A percentile compares a stretch with the other conserved stretches of the same genome.
These are phyloP conservation scores for Siniperca chuatsi DNA, from an alignment of 2,113 vertebrate genomes.

Conservation along the genomic window DNA sequence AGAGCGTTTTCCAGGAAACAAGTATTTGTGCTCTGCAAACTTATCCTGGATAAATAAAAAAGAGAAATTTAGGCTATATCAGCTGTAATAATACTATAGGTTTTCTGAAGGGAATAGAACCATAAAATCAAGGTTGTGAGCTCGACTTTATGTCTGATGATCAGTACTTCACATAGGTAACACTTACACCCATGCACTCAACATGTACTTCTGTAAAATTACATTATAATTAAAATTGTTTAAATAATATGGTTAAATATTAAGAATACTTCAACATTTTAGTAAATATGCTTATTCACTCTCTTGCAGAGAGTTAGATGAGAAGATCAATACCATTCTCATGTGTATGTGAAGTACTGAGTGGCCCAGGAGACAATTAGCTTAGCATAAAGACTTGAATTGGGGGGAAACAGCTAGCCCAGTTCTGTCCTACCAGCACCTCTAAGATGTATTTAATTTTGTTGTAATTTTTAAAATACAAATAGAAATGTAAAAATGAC, in stretches of 20 bases:
- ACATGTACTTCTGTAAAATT: background rate
- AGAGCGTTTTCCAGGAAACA: background rate
- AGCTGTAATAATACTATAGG: background rate
- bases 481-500: background rate
- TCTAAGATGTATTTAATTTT: background rate
- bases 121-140: background rate
- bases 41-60: background rate
- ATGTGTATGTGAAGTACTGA: too few species aligned
- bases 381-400: background rate
- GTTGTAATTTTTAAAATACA: background rate
- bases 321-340: background rate
- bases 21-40: background rate
- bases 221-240: too few species aligned
- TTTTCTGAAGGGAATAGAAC: background rate
- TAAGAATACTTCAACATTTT: too few species aligned
- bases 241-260: too few species aligned
- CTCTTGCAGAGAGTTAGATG: too few species aligned
- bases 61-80: background rate
- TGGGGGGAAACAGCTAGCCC: background rate
- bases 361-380: background rate
- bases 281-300: too few species aligned
- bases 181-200: background rate
- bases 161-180: background rate
- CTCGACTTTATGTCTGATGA: background rate
- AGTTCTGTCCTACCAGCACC: background rate